Conservation (phyloP, 1,140 invertebrate species). For the Ceratina japonica region DNA sequence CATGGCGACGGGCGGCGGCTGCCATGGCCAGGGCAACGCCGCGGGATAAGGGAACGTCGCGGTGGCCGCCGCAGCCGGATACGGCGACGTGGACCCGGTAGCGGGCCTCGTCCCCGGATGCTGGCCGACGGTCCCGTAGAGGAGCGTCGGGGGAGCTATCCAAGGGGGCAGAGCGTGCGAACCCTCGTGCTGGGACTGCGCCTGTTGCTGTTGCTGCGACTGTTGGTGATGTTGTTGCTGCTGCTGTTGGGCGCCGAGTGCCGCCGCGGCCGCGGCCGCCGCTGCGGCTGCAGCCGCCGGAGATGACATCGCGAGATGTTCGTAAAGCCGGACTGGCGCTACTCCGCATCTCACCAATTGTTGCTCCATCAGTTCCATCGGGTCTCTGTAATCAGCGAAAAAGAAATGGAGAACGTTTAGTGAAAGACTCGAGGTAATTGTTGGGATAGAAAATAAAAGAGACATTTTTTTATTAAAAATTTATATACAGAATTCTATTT, state of each 20-base stretch:
- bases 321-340: constrained; percentile 75
- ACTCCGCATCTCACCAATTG: constrained; percentile 78
- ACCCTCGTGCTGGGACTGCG: constrained; percentile 42
- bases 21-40: constrained; percentile 75
- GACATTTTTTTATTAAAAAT: too few species aligned
- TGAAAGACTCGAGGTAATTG: too few species aligned
- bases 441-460: too few species aligned
- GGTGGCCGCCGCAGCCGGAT: constrained; percentile 53
- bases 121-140: constrained; percentile 68
- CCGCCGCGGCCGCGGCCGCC: constrained; percentile 58
- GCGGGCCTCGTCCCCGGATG: constrained; percentile 52
- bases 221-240: constrained; percentile 67
- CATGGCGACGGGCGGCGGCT: constrained; percentile 68
- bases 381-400: constrained; percentile 70
- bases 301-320: constrained; percentile 75
- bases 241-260: constrained; percentile 63
- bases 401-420: not conserved
- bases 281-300: constrained; percentile 62
- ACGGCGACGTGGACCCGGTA: constrained; percentile 68
- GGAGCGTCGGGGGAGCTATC: constrained; percentile 66
- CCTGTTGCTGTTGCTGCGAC: constrained; percentile 47
- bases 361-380: constrained; percentile 79
- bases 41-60: constrained; percentile 72
- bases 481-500: too few species aligned
- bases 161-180: constrained; percentile 56